Base-by-base conservation (phyloP, 1,140 invertebrate species). In the Drosophila sturtevanti region DNA sequence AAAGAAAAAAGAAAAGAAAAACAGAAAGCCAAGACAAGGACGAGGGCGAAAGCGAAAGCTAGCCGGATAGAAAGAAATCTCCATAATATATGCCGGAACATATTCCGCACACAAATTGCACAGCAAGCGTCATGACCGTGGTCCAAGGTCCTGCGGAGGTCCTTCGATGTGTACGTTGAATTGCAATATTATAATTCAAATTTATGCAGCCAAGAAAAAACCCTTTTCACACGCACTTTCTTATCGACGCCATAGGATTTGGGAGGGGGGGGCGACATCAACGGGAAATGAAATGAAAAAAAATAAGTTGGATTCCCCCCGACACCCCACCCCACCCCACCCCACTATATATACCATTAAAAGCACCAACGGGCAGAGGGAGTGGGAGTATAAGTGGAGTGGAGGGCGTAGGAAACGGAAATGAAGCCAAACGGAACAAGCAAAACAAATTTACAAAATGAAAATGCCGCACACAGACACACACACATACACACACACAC, bases 71-170 rank as follows among this genome's bases (percentile, higher is more conserved):
- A 56, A 65, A 81, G 70, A 77, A 90, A 90, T 90, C 89, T 89
- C 89, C 82, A 90, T 90, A 90, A 90, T 90, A 90, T 90, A 90
- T 90, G 82, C 89, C 80, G 73, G 72, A 90, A 81, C 89, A 90
- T 90, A 90, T 90, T 89, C 89, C 72, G 82, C 72, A 90, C 89
- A 90, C 89, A 90, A 90, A 90, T 90, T 90, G 89, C 89, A 85
- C 73, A 70, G 66, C 81, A 54, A 72, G 76, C 56, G 56, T 14
- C 62, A 77, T 78, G 81, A 66, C 58, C 76, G 24, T 35, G 78
- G 62, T 67, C 66, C 61, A 54, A 51, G 51, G 52, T 67, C 68
- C 24, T 56, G 24, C 58, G 21, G 16, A 68, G 38, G 44, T 27
- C 18, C 62, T 48, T 61, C 21, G 31, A 14, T 58, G 9, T 16